A percentile compares a stretch with the other conserved stretches of the same genome.
phyloP scores from a whole-genome alignment of 2,113 vertebrate species.

The Notothenia coriiceps region DNA sequence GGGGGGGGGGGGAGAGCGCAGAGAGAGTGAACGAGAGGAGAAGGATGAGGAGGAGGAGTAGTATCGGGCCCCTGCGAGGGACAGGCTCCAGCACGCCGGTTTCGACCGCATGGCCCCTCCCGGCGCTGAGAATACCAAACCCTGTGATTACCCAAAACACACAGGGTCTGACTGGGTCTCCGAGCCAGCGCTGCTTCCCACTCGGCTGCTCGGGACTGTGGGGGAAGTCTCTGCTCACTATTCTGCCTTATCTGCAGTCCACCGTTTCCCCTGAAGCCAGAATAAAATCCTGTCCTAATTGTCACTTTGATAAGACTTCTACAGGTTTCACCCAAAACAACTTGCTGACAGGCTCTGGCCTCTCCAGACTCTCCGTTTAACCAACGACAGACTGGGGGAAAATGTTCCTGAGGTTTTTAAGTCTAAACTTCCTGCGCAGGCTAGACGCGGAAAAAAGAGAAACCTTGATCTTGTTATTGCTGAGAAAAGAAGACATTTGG shows the following conservation, averaged over 20 bases:
- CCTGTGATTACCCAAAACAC: conserved; percentile 86
- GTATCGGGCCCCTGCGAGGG: conserved; percentile 61
- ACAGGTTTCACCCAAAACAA: not conserved
- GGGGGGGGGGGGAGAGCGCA: conserved; percentile 43
- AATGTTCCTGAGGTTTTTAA: conserved; percentile 56
- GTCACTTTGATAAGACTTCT: not conserved
- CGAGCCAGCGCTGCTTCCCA: conserved; percentile 59
- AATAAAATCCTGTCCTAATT: conserved; percentile 1
- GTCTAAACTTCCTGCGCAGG: conserved; percentile 63
- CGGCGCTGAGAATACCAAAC: conserved; percentile 79
- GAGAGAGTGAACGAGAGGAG: conserved; percentile 63
- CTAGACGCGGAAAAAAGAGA: conserved; percentile 41
- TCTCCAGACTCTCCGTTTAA: conserved; percentile 30
- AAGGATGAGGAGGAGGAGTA: conserved; percentile 63
- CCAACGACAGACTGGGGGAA: conserved; percentile 64
- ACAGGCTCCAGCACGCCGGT: conserved; percentile 83
- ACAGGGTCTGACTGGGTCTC: conserved; percentile 68
- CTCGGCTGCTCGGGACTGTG: conserved; percentile 42
- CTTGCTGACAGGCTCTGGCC: conserved; percentile 32
- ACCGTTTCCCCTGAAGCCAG: conserved; percentile 5
- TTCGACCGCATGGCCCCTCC: conserved; percentile 85
- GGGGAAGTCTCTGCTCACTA: conserved; percentile 15
- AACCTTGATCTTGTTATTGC: conserved; percentile 42
- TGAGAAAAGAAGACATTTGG: conserved; percentile 35
- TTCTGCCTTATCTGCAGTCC: conserved; percentile 5